Percentiles rank a stretch among this genome's conserved stretches.
phyloP scores from a whole-genome alignment of 1,140 invertebrate species.

The Drosophila triauraria region DNA sequence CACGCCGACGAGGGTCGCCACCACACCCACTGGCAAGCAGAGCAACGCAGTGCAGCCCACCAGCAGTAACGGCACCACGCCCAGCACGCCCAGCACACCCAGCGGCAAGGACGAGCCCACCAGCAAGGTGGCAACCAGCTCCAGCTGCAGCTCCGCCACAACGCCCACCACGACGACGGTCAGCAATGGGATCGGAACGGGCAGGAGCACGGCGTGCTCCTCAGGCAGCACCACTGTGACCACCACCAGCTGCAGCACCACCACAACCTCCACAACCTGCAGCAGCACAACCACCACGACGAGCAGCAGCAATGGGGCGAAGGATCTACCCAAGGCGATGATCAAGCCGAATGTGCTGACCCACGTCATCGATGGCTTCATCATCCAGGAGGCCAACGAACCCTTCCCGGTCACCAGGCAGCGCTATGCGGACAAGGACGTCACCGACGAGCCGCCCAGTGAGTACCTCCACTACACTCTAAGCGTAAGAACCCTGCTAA shows the following conservation, averaged over 20 bases:
- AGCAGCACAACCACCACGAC: constrained; percentile 24
- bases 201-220: constrained; percentile 11
- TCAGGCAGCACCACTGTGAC: constrained; percentile 15
- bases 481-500: too few species aligned
- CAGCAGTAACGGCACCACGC: constrained; percentile 66
- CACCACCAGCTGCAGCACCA: constrained; percentile 23
- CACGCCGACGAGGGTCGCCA: constrained; percentile 79
- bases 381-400: constrained; percentile 96
- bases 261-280: constrained; percentile 10
- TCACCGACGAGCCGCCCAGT: constrained; percentile 89
- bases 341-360: constrained; percentile 98
- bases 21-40: constrained; percentile 69
- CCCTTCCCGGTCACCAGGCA: constrained; percentile 93
- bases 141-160: constrained; percentile 66
- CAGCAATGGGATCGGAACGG: constrained; percentile 39
- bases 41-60: constrained; percentile 58
- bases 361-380: constrained; percentile 98
- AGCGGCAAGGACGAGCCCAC: constrained; percentile 57
- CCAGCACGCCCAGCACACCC: constrained; percentile 48
- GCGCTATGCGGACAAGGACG: constrained; percentile 86
- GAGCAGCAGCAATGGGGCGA: constrained; percentile 44
- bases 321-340: constrained; percentile 94
- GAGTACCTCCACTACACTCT: constrained; percentile 32
- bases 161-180: constrained; percentile 56
- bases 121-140: constrained; percentile 59